Evolutionary conservation across 2,113 vertebrate species (phyloP).

Genomic region (Eurypyga helias): DNA sequence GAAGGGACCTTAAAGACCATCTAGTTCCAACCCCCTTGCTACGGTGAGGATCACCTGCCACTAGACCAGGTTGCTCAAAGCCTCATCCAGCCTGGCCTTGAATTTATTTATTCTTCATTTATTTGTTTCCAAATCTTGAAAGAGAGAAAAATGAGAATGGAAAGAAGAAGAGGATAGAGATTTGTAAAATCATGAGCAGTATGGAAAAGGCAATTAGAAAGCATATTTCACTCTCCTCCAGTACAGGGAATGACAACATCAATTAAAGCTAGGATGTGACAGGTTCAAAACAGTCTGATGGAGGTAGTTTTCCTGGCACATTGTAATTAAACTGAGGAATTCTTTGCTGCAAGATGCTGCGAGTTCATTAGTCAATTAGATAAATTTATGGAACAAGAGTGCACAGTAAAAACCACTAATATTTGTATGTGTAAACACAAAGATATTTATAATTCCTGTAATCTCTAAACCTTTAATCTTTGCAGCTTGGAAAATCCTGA

Average conservation of each 20-base stretch:
- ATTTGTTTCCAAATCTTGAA: not conserved
- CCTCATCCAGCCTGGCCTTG: too few species aligned
- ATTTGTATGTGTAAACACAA: not conserved
- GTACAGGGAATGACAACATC: not conserved
- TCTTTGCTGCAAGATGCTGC: not conserved
- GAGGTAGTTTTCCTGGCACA: not conserved
- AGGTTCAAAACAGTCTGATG: not conserved
- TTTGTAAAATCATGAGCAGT: not conserved
- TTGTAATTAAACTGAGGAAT: not conserved
- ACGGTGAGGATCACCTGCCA: too few species aligned
- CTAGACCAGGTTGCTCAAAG: too few species aligned
- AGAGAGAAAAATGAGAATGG: not conserved
- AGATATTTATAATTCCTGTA: not conserved
- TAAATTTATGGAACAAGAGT: not conserved
- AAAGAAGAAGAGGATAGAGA: not conserved
- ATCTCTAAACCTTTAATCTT: not conserved
- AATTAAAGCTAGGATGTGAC: not conserved
- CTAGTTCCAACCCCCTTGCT: too few species aligned
- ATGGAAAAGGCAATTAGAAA: not conserved
- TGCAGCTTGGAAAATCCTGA: not conserved
- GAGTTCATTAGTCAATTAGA: not conserved
- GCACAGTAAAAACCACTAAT: not conserved
- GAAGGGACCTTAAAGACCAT: too few species aligned
- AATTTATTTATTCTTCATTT: not conserved
- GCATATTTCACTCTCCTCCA: accelerated